phyloP scores from a whole-genome alignment of 2,113 vertebrate genomes.

The Barbus barbus region DNA sequence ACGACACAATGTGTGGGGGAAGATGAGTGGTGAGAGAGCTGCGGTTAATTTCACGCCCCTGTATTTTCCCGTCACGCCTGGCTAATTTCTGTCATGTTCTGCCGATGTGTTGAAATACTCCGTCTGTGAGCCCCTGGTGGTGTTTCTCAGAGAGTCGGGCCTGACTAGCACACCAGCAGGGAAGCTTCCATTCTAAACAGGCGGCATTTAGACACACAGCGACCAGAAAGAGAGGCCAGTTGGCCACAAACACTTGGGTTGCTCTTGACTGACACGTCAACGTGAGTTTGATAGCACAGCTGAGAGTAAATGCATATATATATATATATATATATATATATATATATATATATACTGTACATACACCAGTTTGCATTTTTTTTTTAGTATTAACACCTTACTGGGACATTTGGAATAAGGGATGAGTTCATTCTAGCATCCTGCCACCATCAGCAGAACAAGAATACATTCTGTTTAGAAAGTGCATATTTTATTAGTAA shows the following conservation, averaged over 20 bases:
- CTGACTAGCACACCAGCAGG: slow-evolving; percentile 35
- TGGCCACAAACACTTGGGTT: background rate
- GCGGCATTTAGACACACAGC: slow-evolving; percentile 3
- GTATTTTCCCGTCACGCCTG: slow-evolving; percentile 68
- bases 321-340: no score
- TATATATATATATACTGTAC: no score
- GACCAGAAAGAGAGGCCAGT: background rate
- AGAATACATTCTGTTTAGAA: background rate
- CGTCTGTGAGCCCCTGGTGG: slow-evolving; percentile 56
- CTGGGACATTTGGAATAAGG: background rate
- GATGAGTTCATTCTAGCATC: background rate
- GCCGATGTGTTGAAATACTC: slow-evolving; percentile 55
- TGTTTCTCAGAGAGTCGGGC: slow-evolving; percentile 20
- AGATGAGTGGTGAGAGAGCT: slow-evolving; percentile 60
- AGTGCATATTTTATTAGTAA: background rate
- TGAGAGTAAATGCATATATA: background rate
- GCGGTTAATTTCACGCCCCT: slow-evolving; percentile 71
- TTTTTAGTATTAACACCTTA: background rate
- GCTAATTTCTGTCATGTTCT: slow-evolving; percentile 60
- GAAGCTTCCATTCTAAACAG: slow-evolving; percentile 16
- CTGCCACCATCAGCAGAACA: background rate
- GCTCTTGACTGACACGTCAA: slow-evolving; percentile 19
- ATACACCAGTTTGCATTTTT: background rate
- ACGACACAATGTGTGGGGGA: slow-evolving; percentile 49
- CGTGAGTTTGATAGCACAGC: background rate